Conservation (phyloP, 2,888 invertebrate genomes). For the Alviniconcha strummeri region DNA sequence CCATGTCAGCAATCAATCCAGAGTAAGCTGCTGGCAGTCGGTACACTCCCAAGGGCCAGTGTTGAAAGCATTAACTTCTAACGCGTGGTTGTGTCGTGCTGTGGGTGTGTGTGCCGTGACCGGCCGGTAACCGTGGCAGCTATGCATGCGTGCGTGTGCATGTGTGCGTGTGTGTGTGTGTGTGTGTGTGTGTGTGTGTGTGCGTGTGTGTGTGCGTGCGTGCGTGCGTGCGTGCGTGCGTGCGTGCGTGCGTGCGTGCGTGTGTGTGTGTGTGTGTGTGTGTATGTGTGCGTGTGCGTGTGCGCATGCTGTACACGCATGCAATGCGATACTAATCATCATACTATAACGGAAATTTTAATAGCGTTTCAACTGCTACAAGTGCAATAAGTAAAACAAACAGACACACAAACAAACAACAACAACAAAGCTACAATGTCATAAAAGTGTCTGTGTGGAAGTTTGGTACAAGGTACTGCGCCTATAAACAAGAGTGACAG, state of each 20-base stretch:
- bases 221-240: background rate
- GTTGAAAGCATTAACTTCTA: no score
- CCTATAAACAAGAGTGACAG: no score
- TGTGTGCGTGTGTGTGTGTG: background rate
- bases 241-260: background rate
- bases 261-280: background rate
- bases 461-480: no score
- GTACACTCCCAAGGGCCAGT: no score
- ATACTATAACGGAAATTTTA: no score
- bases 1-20: no score
- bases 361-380: background rate
- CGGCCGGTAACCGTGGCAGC: background rate
- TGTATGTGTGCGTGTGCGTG: background rate
- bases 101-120: no score
- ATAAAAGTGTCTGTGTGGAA: no score
- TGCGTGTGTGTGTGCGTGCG: constrained; percentile 2
- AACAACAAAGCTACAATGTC: background rate
- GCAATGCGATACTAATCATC: no score
- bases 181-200: background rate
- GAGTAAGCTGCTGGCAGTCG: no score
- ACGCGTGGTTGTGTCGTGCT: no score
- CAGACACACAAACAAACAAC: background rate
- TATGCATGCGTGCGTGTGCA: background rate
- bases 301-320: background rate
- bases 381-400: background rate